Evolutionary conservation across 1,140 invertebrate species (phyloP), one percentile per base, ranked within the genome.

Genomic region (Xylocopa sonorina): DNA sequence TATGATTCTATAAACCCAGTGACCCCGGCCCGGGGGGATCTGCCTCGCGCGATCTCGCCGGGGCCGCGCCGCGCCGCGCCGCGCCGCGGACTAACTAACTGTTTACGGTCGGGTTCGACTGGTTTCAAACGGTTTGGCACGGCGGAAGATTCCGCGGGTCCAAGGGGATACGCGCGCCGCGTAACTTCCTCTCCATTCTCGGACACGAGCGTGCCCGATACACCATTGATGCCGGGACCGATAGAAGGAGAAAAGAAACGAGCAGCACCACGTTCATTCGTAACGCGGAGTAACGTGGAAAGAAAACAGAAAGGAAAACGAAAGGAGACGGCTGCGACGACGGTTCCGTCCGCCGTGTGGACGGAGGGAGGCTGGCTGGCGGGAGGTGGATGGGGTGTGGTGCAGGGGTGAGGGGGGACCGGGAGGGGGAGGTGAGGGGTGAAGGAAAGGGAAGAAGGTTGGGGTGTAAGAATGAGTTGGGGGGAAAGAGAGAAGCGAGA

Each of bases 271-370:
- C 29, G 24, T 43, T 60, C 27, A 43, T 50, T 62, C 50, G n/a
- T 69, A n/a, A n/a, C n/a, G 51, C 48, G n/a, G 60, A 16, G 63
- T 29, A 21, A 53, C 57, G 63, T n/a, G 57, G 41, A 51, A 69
- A 68, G 73, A 85, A 83, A 85, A 78, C 57, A 67, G 69, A 78
- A 73, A 83, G 74, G 73, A 78, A 74, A 75, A 78, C 83, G 86
- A 86, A 89, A 87, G 80, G 81, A 62, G 80, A 81, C 67, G 81
- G 79, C 53, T 63, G 80, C 73, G 57, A 60, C 18, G n/a, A n/a
- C n/a, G n/a, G n/a, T n/a, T n/a, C n/a, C n/a, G n/a, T n/a, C n/a
- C n/a, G n/a, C n/a, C n/a, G n/a, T n/a, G n/a, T n/a, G n/a, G n/a
- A n/a, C n/a, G n/a, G n/a, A n/a, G n/a, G n/a, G n/a, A n/a, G n/a